These are phyloP conservation scores for Callithrix jacchus DNA, from an alignment of 2,113 vertebrate genomes.

Conservation along the genomic window DNA sequence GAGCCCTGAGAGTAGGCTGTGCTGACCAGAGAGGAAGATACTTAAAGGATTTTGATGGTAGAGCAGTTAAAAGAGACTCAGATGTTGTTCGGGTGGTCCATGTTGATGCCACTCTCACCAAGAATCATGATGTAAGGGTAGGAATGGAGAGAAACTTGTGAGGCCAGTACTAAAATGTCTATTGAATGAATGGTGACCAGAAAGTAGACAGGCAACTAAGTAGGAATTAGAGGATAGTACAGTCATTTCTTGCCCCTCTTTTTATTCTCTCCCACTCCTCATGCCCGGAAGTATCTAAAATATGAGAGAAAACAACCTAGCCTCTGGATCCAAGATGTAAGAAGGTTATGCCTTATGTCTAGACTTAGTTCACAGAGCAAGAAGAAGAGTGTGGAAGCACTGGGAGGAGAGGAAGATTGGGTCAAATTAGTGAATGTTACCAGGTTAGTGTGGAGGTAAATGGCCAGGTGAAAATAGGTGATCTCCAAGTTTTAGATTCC, in stretches of 20 bases:
- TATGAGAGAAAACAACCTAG: background rate
- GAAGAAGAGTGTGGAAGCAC: background rate
- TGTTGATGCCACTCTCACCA: rapidly evolving
- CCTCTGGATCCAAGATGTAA: background rate
- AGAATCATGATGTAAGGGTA: background rate
- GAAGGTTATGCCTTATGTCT: background rate
- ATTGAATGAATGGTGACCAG: background rate
- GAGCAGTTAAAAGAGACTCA: background rate
- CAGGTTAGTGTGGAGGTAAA: background rate
- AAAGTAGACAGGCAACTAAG: background rate
- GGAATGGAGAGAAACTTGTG: background rate
- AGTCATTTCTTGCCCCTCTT: background rate
- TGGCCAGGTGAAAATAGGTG: background rate
- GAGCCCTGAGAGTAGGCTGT: background rate
- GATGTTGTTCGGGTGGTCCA: background rate
- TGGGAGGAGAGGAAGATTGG: background rate
- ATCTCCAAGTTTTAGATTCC: background rate
- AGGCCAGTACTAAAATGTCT: background rate
- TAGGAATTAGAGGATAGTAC: background rate
- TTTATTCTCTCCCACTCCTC: background rate
- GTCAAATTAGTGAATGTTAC: background rate
- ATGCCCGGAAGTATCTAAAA: background rate
- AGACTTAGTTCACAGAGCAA: background rate
- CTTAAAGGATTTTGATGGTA: background rate
- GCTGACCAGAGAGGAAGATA: background rate